Percentiles rank a stretch among this genome's conserved stretches.
Conservation (phyloP, 37 sponge, comb jelly and placozoan genomes). For the Hormiphora californensis region DNA sequence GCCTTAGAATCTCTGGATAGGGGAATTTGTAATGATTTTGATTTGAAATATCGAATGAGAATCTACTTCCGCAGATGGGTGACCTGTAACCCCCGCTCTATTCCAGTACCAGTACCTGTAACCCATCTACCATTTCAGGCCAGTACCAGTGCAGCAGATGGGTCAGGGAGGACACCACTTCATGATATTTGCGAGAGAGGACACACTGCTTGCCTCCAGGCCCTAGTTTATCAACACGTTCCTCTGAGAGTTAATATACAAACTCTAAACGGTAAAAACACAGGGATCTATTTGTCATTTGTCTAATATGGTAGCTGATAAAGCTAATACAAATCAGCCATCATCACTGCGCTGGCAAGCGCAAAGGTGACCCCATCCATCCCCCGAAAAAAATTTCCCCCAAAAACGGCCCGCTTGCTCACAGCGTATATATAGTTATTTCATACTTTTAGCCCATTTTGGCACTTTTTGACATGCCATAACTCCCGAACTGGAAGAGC, state of each 20-base stretch:
- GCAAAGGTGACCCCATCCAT: not conserved
- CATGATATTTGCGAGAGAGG: constrained; percentile 31
- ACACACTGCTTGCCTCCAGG: not conserved
- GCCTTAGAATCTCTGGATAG: too few species aligned
- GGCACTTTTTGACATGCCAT: too few species aligned
- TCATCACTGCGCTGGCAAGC: not conserved
- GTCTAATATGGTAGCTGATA: not conserved
- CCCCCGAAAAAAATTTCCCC: too few species aligned
- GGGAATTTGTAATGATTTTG: too few species aligned
- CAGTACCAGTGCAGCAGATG: not conserved
- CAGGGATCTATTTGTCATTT: not conserved
- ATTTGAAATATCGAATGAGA: too few species aligned
- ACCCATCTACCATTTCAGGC: not conserved
- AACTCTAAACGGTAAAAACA: not conserved
- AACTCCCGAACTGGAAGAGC: too few species aligned
- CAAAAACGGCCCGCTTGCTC: too few species aligned
- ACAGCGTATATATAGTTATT: too few species aligned
- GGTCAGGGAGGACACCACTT: constrained; percentile 3
- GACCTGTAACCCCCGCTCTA: too few species aligned
- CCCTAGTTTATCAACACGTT: not conserved
- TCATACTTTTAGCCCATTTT: too few species aligned
- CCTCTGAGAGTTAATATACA: not conserved
- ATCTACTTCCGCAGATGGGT: too few species aligned
- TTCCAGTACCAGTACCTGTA: too few species aligned
- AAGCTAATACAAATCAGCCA: not conserved